phyloP scores from a whole-genome alignment of 2,113 vertebrate species.

The Cacatua alba region DNA sequence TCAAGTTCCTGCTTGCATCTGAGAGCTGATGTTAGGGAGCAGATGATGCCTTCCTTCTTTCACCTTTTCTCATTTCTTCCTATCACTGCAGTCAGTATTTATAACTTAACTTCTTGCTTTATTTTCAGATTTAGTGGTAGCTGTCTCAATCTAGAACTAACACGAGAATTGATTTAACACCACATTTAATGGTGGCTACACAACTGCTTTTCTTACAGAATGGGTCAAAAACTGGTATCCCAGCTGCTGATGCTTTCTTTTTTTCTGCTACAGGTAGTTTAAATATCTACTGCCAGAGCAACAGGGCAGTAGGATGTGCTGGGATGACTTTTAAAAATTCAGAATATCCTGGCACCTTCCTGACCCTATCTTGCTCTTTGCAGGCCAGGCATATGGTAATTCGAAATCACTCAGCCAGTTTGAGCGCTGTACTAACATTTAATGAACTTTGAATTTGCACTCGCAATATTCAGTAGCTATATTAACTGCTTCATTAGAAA shows the following conservation, averaged over 20 bases:
- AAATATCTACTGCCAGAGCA: not conserved
- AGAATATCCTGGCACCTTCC: not conserved
- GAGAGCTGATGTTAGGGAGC: not conserved
- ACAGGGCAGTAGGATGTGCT: not conserved
- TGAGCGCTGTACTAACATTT: not conserved
- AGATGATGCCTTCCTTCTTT: not conserved
- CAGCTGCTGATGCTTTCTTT: not conserved
- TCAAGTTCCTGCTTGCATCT: not conserved
- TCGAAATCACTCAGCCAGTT: not conserved
- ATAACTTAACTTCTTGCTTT: not conserved
- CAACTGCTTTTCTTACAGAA: not conserved
- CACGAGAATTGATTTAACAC: not conserved
- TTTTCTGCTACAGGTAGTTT: not conserved
- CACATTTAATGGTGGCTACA: not conserved
- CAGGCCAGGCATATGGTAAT: not conserved
- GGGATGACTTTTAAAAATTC: not conserved
- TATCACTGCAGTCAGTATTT: not conserved
- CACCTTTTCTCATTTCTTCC: not conserved
- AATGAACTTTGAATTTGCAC: constrained; percentile 39
- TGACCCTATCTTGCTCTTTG: not conserved
- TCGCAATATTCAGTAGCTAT: not conserved
- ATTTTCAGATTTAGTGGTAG: not conserved
- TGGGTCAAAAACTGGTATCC: not conserved
- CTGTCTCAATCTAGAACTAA: not conserved
- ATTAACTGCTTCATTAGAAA: constrained; percentile 45